Percentiles rank a stretch among this genome's conserved stretches.
phyloP scores from a whole-genome alignment of 2,797 vertebrate genomes.

The Enoplosus armatus region DNA sequence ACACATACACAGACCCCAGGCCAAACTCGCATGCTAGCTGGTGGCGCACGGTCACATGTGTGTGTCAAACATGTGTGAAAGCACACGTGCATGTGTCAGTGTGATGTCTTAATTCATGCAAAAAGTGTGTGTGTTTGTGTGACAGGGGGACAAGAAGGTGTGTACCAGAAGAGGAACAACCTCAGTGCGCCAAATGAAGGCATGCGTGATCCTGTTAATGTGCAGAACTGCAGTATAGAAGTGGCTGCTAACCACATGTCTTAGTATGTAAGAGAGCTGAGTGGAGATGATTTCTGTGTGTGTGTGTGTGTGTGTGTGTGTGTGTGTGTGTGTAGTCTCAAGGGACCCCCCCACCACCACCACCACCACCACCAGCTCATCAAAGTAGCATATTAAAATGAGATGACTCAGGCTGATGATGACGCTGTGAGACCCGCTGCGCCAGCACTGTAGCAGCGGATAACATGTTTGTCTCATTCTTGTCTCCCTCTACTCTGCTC shows the following conservation, averaged over 20 bases:
- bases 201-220: slow-evolving; percentile 33
- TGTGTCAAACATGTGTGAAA: slow-evolving; percentile 55
- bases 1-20: slow-evolving; percentile 44
- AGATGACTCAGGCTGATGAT: slow-evolving; percentile 77
- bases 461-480: slow-evolving; percentile 61
- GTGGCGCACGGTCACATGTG: slow-evolving; percentile 67
- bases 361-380: slow-evolving; percentile 73
- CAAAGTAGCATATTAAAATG: slow-evolving; percentile 78
- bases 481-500: slow-evolving; percentile 18
- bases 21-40: slow-evolving; percentile 56
- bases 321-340: slow-evolving; percentile 12
- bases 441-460: slow-evolving; percentile 57
- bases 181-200: slow-evolving; percentile 1
- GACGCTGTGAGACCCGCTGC: slow-evolving; percentile 72
- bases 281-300: slow-evolving; percentile 1
- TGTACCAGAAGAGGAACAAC: background rate
- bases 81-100: slow-evolving; percentile 56
- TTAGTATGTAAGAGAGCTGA: slow-evolving; percentile 14
- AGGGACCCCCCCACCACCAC: background rate
- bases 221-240: slow-evolving; percentile 37
- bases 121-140: background rate
- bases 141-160: slow-evolving; percentile 10
- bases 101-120: slow-evolving; percentile 37
- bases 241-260: slow-evolving; percentile 40
- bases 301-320: slow-evolving; percentile 28